Percentiles rank a stretch among this genome's conserved stretches.
Conservation (phyloP, 2,888 invertebrate genomes). For the Heliconius cydno region DNA sequence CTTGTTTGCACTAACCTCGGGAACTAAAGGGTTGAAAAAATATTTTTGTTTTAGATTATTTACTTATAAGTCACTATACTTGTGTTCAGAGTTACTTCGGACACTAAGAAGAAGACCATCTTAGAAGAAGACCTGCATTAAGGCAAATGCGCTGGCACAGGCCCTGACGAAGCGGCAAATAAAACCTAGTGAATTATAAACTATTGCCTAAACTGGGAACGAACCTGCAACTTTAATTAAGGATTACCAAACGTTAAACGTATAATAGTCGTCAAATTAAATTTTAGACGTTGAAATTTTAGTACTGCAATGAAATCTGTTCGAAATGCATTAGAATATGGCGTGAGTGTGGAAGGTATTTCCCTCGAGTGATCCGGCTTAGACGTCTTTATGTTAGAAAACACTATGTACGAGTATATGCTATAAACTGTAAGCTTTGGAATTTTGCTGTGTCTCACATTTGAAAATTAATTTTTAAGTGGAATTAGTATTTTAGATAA, state of each 20-base stretch:
- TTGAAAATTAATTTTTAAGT: no score
- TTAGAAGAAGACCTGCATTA: no score
- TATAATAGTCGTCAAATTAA: neutral
- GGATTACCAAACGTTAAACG: neutral
- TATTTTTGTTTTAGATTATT: no score
- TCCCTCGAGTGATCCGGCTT: neutral
- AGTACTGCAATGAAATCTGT: neutral
- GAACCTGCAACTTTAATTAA: neutral
- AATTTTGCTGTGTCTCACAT: neutral
- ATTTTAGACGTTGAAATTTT: neutral
- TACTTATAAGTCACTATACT: no score
- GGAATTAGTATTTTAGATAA: neutral
- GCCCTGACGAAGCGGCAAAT: no score
- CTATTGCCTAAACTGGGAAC: no score
- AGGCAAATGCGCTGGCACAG: no score
- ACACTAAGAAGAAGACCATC: no score
- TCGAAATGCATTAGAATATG: conserved; percentile 11
- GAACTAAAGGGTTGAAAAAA: no score
- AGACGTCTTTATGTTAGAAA: neutral
- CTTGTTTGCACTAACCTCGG: no score
- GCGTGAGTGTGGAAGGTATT: neutral
- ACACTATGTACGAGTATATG: neutral
- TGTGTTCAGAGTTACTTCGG: no score
- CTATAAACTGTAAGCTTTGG: neutral
- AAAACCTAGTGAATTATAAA: no score